phyloP scores from a whole-genome alignment of 1,140 invertebrate species.

The Hypsibius dujardini region DNA sequence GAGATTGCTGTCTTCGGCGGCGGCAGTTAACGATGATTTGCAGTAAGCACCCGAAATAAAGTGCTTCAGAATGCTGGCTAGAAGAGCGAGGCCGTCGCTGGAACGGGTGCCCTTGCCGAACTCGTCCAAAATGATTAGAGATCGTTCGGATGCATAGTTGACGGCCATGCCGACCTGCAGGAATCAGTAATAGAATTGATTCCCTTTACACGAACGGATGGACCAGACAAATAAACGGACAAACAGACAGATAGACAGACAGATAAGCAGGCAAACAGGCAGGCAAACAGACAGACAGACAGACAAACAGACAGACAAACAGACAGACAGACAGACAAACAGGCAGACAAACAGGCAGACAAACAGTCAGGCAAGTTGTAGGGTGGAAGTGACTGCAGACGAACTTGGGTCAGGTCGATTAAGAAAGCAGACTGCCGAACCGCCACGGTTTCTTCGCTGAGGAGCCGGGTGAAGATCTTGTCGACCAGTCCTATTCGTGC shows the following conservation, averaged over 20 bases:
- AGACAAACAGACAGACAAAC: too few species aligned
- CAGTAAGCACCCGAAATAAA: not conserved
- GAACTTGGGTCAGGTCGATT: slow-evolving; percentile 60
- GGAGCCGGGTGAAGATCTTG: slow-evolving; percentile 55
- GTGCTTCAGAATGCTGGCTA: not conserved
- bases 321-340: too few species aligned
- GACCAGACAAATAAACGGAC: too few species aligned
- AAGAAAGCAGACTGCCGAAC: slow-evolving; percentile 64
- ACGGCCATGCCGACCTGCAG: slow-evolving; percentile 50
- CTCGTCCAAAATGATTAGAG: slow-evolving; percentile 68
- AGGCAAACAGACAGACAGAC: too few species aligned
- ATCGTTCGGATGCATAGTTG: slow-evolving; percentile 42
- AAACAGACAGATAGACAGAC: too few species aligned
- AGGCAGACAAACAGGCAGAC: too few species aligned
- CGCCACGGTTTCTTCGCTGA: slow-evolving; percentile 52
- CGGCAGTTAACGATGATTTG: not conserved
- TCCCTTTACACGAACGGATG: too few species aligned
- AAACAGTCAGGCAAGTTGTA: too few species aligned
- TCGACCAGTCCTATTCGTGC: slow-evolving; percentile 51
- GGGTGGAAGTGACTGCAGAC: too few species aligned
- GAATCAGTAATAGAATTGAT: not conserved
- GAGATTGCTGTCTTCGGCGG: not conserved
- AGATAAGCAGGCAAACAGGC: too few species aligned
- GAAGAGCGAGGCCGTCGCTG: not conserved
- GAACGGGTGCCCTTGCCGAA: slow-evolving; percentile 63